phyloP scores from a whole-genome alignment of 2,113 vertebrate genomes.

The Spermophilus dauricus region DNA sequence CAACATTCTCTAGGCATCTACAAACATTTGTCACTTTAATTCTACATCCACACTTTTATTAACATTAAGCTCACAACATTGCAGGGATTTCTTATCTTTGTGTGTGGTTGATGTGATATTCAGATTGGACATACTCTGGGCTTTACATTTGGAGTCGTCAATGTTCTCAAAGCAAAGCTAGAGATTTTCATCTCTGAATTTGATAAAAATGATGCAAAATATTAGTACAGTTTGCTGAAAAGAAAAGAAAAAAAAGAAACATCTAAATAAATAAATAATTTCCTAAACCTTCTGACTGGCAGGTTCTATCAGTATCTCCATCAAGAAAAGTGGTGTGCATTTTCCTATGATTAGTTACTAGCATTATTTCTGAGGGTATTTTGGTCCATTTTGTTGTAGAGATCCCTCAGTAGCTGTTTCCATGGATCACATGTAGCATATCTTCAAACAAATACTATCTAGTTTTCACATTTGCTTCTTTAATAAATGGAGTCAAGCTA shows the following conservation, averaged over 20 bases:
- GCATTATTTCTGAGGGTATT: neutral
- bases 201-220: slow-evolving; percentile 78
- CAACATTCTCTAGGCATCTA: slow-evolving; percentile 39
- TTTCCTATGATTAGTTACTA: neutral
- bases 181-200: slow-evolving; percentile 83
- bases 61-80: neutral
- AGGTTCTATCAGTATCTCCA: slow-evolving; percentile 63
- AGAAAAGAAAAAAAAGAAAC: slow-evolving; percentile 44
- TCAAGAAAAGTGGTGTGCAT: neutral
- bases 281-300: slow-evolving; percentile 54
- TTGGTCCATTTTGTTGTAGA: slow-evolving; percentile 30
- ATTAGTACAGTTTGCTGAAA: slow-evolving; percentile 73
- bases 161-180: slow-evolving; percentile 81
- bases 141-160: slow-evolving; percentile 78
- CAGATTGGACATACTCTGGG: slow-evolving; percentile 61
- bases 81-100: slow-evolving; percentile 75
- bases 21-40: slow-evolving; percentile 68
- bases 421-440: neutral
- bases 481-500: neutral
- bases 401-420: slow-evolving; percentile 25
- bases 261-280: slow-evolving; percentile 78
- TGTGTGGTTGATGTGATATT: slow-evolving; percentile 64
- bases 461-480: slow-evolving; percentile 63
- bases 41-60: slow-evolving; percentile 50
- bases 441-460: slow-evolving; percentile 53